Evolutionary conservation across 2,797 vertebrate species (phyloP).

Genomic region (Gambelia wislizenii): DNA sequence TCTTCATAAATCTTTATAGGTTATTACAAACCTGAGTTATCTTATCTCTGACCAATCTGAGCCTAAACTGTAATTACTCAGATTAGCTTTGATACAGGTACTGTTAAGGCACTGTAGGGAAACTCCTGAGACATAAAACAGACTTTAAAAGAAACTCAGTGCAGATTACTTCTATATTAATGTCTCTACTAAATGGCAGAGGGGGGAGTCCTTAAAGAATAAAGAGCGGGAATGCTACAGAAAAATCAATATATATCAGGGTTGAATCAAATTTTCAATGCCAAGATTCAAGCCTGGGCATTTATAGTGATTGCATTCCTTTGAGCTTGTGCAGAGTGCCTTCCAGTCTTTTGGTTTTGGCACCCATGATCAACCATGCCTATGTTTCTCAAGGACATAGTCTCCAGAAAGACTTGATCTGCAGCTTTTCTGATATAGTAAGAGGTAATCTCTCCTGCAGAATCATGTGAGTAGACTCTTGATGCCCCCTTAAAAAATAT

Average conservation of each 20-base stretch:
- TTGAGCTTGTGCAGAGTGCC: background rate
- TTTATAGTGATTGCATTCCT: background rate
- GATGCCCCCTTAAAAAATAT: background rate
- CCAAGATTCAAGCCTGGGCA: background rate
- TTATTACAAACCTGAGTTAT: slow-evolving; percentile 41
- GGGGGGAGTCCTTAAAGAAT: background rate
- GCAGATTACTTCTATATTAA: slow-evolving; percentile 1
- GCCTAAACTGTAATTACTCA: slow-evolving; percentile 48
- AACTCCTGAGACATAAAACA: slow-evolving; percentile 1
- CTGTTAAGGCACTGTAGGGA: slow-evolving; percentile 16
- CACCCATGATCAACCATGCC: background rate
- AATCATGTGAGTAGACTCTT: background rate
- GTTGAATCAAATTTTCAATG: background rate
- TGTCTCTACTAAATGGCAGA: background rate
- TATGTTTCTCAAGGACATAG: background rate
- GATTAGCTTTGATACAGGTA: slow-evolving; percentile 20
- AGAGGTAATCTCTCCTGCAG: background rate
- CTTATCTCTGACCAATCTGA: slow-evolving; percentile 38
- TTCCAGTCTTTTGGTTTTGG: background rate
- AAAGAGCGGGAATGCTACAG: background rate
- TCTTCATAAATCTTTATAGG: slow-evolving; percentile 50
- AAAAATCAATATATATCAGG: background rate
- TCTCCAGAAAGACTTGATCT: background rate
- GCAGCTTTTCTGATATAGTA: background rate
- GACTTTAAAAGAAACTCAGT: background rate